These are phyloP conservation scores for Trogon surrucura DNA, from an alignment of 2,113 vertebrate genomes.

Conservation along the genomic window DNA sequence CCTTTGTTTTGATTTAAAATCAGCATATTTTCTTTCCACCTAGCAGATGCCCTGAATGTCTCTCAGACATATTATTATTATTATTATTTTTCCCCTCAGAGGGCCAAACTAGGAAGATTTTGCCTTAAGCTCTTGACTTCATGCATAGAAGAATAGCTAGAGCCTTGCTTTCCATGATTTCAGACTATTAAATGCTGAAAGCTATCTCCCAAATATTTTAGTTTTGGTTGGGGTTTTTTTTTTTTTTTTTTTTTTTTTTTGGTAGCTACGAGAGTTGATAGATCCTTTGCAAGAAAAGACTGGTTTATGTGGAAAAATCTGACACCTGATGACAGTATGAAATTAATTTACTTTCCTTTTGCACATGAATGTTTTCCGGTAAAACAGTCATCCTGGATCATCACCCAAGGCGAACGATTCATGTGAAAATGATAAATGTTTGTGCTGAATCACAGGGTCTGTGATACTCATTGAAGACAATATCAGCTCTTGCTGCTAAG, in stretches of 20 bases:
- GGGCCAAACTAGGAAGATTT: neutral
- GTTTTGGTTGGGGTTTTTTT: too few relatives aligned
- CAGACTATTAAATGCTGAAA: neutral
- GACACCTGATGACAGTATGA: neutral
- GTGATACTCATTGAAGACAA: neutral
- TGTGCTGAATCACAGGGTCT: neutral
- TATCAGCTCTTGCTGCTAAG: neutral
- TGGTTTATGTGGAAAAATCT: neutral
- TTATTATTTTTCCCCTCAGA: neutral
- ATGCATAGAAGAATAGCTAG: neutral
- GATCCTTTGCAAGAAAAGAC: neutral
- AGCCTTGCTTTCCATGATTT: neutral
- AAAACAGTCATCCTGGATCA: neutral
- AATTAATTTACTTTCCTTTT: constrained; percentile 3
- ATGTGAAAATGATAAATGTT: constrained; percentile 2
- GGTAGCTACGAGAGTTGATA: neutral
- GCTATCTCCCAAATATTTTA: neutral
- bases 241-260: neutral
- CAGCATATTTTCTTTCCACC: neutral
- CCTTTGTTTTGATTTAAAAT: neutral
- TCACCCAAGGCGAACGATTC: neutral
- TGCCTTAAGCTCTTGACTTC: neutral
- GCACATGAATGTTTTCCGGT: neutral
- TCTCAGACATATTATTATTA: neutral
- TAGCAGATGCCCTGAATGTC: neutral